Percentiles rank a stretch among this genome's conserved stretches.
phyloP scores from a whole-genome alignment of 2,113 vertebrate species.

The Tenrec ecaudatus region DNA sequence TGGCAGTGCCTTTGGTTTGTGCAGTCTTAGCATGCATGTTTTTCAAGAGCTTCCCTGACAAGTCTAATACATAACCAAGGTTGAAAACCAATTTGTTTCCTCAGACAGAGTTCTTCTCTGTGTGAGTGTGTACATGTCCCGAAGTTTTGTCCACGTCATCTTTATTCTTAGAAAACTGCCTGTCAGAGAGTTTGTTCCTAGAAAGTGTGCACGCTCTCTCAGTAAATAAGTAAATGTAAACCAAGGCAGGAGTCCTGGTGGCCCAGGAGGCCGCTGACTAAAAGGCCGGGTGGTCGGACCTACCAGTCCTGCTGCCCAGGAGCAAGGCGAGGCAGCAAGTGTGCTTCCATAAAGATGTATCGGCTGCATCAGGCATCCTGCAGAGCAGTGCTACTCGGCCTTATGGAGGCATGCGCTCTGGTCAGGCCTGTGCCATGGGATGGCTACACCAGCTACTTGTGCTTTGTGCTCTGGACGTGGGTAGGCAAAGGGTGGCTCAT shows the following conservation, averaged over 20 bases:
- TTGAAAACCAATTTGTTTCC: slow-evolving; percentile 13
- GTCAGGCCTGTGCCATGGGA: no score
- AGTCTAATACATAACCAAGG: neutral
- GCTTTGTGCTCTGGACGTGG: neutral
- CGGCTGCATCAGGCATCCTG: no score
- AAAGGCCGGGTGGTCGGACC: no score
- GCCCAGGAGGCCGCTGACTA: no score
- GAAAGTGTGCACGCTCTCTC: neutral
- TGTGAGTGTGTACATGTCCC: neutral
- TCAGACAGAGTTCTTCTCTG: slow-evolving; percentile 12
- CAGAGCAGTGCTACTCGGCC: no score
- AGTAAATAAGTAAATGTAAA: neutral
- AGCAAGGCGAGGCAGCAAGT: no score
- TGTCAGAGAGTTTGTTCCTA: neutral
- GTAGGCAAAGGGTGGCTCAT: neutral
- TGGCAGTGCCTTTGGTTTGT: neutral
- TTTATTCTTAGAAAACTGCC: slow-evolving; percentile 16
- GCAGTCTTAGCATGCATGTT: neutral
- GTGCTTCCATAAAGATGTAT: no score
- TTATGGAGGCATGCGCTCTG: no score
- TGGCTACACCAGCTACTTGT: no score
- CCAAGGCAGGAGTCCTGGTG: neutral
- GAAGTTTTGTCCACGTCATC: neutral
- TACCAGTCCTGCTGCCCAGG: no score
- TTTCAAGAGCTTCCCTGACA: slow-evolving; percentile 31